Conservation (phyloP, 1,140 invertebrate species). For the Drosophila punjabiensis region DNA sequence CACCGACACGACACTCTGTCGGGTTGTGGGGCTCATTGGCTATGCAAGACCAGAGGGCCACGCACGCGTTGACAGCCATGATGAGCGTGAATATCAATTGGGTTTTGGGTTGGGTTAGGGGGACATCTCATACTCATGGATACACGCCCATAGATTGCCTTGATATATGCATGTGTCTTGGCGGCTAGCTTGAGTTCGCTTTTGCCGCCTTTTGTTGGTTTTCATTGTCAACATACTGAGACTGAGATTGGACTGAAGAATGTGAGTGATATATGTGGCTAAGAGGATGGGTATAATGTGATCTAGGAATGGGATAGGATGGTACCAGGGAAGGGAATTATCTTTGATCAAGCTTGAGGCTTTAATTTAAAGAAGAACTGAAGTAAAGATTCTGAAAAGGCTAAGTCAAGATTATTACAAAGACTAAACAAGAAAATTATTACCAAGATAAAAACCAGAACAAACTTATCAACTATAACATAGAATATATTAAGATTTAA, state of each 20-base stretch:
- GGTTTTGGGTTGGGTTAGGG: constrained; percentile 5
- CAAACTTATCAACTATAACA: background rate
- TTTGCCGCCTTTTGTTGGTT: constrained; percentile 28
- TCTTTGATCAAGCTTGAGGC: background rate
- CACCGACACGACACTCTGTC: constrained; percentile 30
- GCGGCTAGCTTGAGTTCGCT: background rate
- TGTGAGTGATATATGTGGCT: constrained; percentile 27
- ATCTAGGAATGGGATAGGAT: background rate
- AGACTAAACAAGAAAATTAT: background rate
- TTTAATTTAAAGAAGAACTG: background rate
- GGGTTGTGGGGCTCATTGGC: constrained; percentile 67
- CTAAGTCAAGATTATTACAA: background rate
- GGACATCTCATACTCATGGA: background rate
- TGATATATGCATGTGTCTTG: constrained; percentile 41
- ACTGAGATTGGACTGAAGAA: constrained; percentile 35
- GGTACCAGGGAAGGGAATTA: background rate
- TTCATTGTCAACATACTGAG: constrained; percentile 40
- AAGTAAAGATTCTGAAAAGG: background rate
- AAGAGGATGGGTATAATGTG: too few relatives aligned
- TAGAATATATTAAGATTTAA: background rate
- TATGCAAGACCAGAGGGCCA: constrained; percentile 73
- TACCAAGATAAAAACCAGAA: background rate
- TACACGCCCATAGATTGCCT: constrained; percentile 16
- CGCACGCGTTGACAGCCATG: constrained; percentile 68
- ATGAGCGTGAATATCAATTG: constrained; percentile 65